Conservation (phyloP, 2,888 invertebrate species). For the Galerucella pusilla region DNA sequence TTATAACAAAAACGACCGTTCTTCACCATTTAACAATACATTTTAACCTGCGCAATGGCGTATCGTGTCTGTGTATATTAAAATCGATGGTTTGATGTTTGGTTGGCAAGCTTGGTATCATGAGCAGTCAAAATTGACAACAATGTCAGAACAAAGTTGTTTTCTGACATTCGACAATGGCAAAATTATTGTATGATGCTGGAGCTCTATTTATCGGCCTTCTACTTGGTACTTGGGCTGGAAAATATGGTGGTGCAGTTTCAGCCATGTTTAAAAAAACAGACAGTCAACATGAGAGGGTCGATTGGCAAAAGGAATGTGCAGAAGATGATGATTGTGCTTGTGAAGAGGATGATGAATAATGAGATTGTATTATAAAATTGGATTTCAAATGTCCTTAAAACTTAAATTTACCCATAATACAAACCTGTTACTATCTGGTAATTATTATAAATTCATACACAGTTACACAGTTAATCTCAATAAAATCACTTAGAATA, state of each 20-base stretch:
- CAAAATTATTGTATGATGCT: slow-evolving; percentile 48
- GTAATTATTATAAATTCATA: no score
- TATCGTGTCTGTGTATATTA: no score
- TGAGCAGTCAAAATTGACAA: neutral
- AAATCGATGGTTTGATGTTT: neutral
- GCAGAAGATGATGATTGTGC: slow-evolving; percentile 37
- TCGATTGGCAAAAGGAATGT: slow-evolving; percentile 44
- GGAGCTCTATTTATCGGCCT: slow-evolving; percentile 46
- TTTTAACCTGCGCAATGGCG: no score
- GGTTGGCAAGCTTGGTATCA: neutral
- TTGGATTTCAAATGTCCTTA: no score
- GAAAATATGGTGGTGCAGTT: slow-evolving; percentile 43
- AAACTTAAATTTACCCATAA: no score
- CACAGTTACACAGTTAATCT: no score
- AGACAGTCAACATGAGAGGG: slow-evolving; percentile 28
- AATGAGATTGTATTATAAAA: slow-evolving; percentile 12
- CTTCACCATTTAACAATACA: no score
- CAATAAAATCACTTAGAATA: no score
- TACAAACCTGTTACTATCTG: no score
- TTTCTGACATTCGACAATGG: slow-evolving; percentile 41
- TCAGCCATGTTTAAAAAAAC: neutral
- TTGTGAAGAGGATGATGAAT: slow-evolving; percentile 28
- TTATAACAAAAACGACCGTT: no score
- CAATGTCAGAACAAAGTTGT: neutral
- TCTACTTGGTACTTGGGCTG: slow-evolving; percentile 43